Evolutionary conservation across 2,797 vertebrate genomes (phyloP), one percentile per base, ranked within the genome.

Genomic region (Danionella dracula): DNA sequence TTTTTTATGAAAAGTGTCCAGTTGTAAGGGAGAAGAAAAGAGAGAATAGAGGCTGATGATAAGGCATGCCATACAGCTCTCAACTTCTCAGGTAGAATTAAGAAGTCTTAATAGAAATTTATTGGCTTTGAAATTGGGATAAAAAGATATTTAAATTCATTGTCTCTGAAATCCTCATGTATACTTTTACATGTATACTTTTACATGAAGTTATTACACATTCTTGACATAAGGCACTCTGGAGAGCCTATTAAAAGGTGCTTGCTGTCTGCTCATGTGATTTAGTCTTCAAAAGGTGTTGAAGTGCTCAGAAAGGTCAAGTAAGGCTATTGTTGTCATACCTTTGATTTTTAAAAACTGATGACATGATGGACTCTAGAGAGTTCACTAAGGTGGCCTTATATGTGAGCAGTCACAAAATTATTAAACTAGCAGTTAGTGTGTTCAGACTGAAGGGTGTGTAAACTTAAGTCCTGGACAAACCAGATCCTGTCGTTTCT

Each of bases 301-400:
- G 21, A n/a, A 27, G 64, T 44, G 0, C 7, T 58, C 17, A 42
- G 9, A 59, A 73, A 70, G 66, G 61, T 66, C 66, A 60, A 63
- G 19, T 46, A 61, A 49, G 51, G 23, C 55, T 48, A 38, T 41
- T 34, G 10, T n/a, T 31, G 15, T 48, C 54, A 27, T 71, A 9
- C 32, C 4, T 38, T 44, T 53, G 31, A 19, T 34, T 42, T 13
- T 3, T 69, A 38, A 58, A 34, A 61, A 46, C 44, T 19, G 12
- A 21, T 48, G 19, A 10, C 38, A 53, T 45, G n/a, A 59, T 15
- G 23, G 6, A 53, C 31, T 31, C 37, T 12, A 41, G 12, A 37
- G 17, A 40, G 42, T 50, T 54, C 17, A 34, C 8, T 44, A 4
- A 45, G 45, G 51, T 53, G 27, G 42, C 23, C 37, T 35, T 64